Evolutionary conservation across 2,888 invertebrate species (phyloP).

Genomic region (Ctenicera cuprea): DNA sequence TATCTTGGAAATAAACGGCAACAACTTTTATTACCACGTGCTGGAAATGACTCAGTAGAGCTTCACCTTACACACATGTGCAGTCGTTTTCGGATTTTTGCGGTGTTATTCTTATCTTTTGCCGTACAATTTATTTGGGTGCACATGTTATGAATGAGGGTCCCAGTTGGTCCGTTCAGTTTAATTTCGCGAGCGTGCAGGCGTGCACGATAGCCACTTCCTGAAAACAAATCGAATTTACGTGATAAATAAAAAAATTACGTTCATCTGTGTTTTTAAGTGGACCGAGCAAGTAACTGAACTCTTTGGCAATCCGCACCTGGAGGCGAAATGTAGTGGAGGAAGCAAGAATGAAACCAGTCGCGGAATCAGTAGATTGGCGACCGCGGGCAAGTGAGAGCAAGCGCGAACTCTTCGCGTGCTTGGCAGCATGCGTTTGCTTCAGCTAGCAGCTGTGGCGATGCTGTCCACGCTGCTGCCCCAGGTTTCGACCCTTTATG

Average conservation of each 20-base stretch:
- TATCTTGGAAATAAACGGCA: slow-evolving; percentile 29
- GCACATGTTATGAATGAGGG: slow-evolving; percentile 25
- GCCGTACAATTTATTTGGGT: slow-evolving; percentile 21
- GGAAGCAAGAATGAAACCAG: slow-evolving; percentile 54
- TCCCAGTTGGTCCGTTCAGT: slow-evolving; percentile 1
- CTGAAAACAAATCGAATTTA: slow-evolving; percentile 20
- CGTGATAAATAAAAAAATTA: slow-evolving; percentile 29
- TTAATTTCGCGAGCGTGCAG: slow-evolving; percentile 13
- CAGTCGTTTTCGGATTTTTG: slow-evolving; percentile 18
- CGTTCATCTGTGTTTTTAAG: slow-evolving; percentile 40
- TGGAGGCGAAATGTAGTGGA: slow-evolving; percentile 55
- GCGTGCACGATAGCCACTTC: background rate
- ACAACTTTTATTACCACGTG: slow-evolving; percentile 33
- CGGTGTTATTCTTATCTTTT: slow-evolving; percentile 31
- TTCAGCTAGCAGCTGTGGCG: slow-evolving; percentile 63
- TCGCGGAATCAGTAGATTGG: slow-evolving; percentile 62
- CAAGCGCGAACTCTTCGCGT: slow-evolving; percentile 61
- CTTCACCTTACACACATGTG: slow-evolving; percentile 34
- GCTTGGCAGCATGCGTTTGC: slow-evolving; percentile 64
- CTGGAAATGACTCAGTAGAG: slow-evolving; percentile 28
- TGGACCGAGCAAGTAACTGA: slow-evolving; percentile 46
- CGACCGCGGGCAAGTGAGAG: slow-evolving; percentile 62
- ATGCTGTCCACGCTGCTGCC: slow-evolving; percentile 60
- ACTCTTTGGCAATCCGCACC: slow-evolving; percentile 55
- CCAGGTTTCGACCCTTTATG: slow-evolving; percentile 44